These are phyloP conservation scores for Neelides sp. DNA, from an alignment of 1,140 invertebrate species.

Conservation along the genomic window DNA sequence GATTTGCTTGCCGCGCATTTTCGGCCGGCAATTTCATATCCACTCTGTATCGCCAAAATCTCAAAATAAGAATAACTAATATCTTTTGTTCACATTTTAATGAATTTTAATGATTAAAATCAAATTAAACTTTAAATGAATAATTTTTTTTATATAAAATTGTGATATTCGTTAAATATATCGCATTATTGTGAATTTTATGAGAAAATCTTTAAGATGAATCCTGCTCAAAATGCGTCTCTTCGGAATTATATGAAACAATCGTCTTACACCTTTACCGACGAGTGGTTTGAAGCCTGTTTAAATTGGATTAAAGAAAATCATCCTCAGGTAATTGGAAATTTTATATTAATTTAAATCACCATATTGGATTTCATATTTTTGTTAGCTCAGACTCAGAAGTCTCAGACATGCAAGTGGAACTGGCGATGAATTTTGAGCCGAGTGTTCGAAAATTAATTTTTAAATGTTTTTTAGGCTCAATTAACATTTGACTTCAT, in stretches of 20 bases:
- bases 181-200: neutral
- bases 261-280: constrained; percentile 6
- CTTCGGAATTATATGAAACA: constrained; percentile 6
- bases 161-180: neutral
- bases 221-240: neutral
- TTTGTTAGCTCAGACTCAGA: neutral
- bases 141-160: neutral
- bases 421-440: constrained; percentile 2
- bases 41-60: too few relatives aligned
- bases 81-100: neutral
- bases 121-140: neutral
- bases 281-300: constrained; percentile 22
- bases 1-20: too few relatives aligned
- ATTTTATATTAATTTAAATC: neutral
- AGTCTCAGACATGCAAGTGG: neutral
- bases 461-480: neutral
- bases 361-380: neutral
- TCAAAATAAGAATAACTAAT: too few relatives aligned
- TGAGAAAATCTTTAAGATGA: neutral
- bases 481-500: constrained; percentile 14
- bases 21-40: too few relatives aligned
- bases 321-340: neutral
- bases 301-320: constrained; percentile 19
- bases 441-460: neutral
- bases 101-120: neutral